Percentiles rank a stretch among this genome's conserved stretches.
Conservation (phyloP, 2,113 vertebrate genomes). For the Sakesphorus luctuosus region DNA sequence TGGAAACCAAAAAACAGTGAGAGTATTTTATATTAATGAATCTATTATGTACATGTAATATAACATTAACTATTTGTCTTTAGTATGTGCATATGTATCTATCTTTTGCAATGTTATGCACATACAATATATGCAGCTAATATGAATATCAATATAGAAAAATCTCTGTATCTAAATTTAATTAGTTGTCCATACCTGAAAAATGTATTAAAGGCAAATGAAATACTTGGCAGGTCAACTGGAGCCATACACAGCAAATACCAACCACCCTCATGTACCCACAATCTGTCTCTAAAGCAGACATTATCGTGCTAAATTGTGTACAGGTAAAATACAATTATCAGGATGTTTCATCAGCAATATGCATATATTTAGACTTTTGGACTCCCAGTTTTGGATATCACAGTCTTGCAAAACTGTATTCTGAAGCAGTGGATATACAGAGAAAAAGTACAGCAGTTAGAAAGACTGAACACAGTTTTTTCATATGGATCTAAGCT, state of each 20-base stretch:
- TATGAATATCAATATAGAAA: neutral
- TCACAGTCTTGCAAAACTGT: neutral
- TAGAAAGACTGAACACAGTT: neutral
- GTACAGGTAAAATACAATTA: neutral
- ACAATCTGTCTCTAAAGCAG: neutral
- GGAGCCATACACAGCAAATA: neutral
- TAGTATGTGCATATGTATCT: neutral
- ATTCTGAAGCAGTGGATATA: neutral
- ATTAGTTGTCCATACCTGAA: neutral
- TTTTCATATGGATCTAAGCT: neutral
- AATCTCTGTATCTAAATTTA: neutral
- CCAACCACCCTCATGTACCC: neutral
- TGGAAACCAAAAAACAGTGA: neutral
- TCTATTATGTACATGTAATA: neutral
- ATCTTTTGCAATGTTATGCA: neutral
- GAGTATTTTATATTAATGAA: conserved; percentile 30
- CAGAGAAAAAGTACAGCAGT: neutral
- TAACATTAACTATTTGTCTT: conserved; percentile 18
- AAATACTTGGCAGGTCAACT: neutral
- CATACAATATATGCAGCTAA: neutral
- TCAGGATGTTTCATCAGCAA: neutral
- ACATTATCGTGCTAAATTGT: neutral
- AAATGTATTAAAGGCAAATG: neutral
- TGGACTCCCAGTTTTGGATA: neutral
- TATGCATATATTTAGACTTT: neutral